Conservation (phyloP, 1,140 invertebrate genomes). For the Arctopsyche grandis region DNA sequence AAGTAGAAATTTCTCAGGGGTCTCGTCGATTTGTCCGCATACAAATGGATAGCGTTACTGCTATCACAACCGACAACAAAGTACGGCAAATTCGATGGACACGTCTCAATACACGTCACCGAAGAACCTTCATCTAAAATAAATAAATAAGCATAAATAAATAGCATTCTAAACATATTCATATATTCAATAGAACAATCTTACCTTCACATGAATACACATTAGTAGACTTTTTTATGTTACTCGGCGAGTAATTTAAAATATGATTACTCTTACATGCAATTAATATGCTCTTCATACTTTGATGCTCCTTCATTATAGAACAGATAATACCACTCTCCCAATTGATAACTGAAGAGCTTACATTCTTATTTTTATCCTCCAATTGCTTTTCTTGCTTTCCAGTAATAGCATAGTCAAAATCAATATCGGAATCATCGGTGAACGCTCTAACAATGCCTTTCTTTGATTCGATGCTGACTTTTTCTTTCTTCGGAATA, state of each 20-base stretch:
- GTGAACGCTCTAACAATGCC: conserved; percentile 25
- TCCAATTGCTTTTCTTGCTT: background rate
- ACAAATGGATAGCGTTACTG: conserved; percentile 40
- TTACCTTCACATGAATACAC: conserved; percentile 46
- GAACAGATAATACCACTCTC: conserved; percentile 33
- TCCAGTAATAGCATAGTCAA: background rate
- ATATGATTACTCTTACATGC: conserved; percentile 38
- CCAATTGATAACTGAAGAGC: background rate
- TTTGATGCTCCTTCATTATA: conserved; percentile 30
- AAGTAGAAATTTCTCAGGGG: conserved; percentile 46
- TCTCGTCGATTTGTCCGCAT: conserved; percentile 21
- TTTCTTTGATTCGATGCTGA: background rate
- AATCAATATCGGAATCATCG: conserved; percentile 12
- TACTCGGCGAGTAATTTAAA: conserved; percentile 35
- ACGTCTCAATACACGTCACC: conserved; percentile 39
- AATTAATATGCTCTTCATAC: conserved; percentile 31
- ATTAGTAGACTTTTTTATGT: conserved; percentile 29
- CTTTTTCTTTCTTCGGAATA: background rate
- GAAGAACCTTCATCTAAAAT: conserved; percentile 41
- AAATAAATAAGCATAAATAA: background rate
- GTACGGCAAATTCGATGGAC: conserved; percentile 38
- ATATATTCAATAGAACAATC: background rate
- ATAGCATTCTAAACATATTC: background rate
- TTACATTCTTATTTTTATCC: background rate
- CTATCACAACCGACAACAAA: conserved; percentile 46